These are phyloP conservation scores for Panurus biarmicus DNA, from an alignment of 2,113 vertebrate species.

Conservation along the genomic window DNA sequence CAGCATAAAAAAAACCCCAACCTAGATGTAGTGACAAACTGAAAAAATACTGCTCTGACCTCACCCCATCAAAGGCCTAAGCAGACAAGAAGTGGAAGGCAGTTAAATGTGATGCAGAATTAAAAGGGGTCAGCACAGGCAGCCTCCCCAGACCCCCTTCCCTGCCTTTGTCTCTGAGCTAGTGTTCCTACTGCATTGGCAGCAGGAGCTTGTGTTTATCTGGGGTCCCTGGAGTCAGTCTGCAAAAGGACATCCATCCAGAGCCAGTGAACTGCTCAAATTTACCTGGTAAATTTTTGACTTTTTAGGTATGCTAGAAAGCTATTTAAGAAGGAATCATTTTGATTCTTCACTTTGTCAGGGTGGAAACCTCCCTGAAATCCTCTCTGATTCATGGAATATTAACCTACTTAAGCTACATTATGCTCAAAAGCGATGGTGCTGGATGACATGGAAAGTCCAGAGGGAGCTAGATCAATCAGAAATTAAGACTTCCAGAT, in stretches of 20 bases:
- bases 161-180: not conserved
- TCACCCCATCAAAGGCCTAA: not conserved
- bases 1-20: not conserved
- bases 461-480: constrained; percentile 51
- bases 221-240: not conserved
- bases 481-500: constrained; percentile 56
- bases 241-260: not conserved
- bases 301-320: not conserved
- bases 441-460: constrained; percentile 21
- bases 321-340: not conserved
- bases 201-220: not conserved
- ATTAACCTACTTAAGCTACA: constrained; percentile 41
- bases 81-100: not conserved
- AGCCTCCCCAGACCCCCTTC: fast-evolving
- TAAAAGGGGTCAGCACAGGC: not conserved
- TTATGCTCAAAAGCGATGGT: constrained; percentile 26
- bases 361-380: not conserved
- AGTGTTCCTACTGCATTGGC: not conserved
- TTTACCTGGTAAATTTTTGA: not conserved
- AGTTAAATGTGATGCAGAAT: not conserved
- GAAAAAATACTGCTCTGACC: not conserved
- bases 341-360: not conserved
- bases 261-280: not conserved
- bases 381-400: not conserved
- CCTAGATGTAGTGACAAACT: not conserved